Evolutionary conservation across 2,888 invertebrate genomes (phyloP).

Genomic region (Latrodectus elegans): DNA sequence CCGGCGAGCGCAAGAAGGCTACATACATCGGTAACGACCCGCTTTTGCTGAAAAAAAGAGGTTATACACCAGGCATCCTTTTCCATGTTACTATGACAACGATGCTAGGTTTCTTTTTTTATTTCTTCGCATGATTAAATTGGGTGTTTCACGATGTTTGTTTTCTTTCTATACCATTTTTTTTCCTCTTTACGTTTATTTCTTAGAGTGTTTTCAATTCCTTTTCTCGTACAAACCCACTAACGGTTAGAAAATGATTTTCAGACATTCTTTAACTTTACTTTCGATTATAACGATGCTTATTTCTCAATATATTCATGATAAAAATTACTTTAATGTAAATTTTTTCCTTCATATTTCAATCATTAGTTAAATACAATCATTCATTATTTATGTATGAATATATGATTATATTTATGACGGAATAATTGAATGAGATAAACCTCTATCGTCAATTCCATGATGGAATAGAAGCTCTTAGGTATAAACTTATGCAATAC

Average conservation of each 20-base stretch:
- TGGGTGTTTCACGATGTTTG: constrained; percentile 28
- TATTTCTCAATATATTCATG: background rate
- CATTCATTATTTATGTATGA: too few species aligned
- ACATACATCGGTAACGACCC: constrained; percentile 51
- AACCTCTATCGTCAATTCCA: too few species aligned
- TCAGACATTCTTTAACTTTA: background rate
- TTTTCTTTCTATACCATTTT: background rate
- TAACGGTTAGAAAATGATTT: background rate
- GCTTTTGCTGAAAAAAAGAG: constrained; percentile 37
- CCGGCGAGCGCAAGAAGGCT: constrained; percentile 46
- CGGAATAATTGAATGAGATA: too few species aligned
- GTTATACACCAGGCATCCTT: constrained; percentile 45
- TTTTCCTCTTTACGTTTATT: background rate
- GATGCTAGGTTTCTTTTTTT: constrained; percentile 19
- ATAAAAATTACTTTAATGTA: background rate
- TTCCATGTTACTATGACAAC: constrained; percentile 57
- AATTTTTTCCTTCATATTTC: too few species aligned
- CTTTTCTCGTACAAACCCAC: background rate
- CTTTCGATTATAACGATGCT: background rate
- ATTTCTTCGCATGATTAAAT: constrained; percentile 35
- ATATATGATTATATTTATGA: too few species aligned
- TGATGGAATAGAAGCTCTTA: too few species aligned
- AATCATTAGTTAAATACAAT: too few species aligned
- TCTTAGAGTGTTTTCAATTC: background rate
- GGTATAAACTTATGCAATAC: too few species aligned